Percentiles rank a stretch among this genome's conserved stretches.
phyloP scores from a whole-genome alignment of 1,140 invertebrate genomes.

The Nilaparvata lugens region DNA sequence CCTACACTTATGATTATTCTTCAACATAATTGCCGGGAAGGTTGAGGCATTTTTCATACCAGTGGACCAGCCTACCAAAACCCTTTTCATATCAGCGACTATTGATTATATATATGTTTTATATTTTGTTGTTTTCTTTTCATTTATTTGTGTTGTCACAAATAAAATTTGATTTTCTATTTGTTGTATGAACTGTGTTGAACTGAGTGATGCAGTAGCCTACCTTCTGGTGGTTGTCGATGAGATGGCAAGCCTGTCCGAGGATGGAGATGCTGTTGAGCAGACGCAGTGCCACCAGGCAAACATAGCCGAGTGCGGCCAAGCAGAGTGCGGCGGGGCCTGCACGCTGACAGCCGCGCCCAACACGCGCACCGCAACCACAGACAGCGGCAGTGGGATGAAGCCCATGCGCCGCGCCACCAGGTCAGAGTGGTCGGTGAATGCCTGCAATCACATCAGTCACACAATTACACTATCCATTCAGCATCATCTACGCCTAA shows the following conservation, averaged over 20 bases:
- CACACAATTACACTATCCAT: too few species aligned
- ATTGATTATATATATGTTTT: too few species aligned
- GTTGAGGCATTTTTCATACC: too few species aligned
- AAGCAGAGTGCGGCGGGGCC: constrained; percentile 57
- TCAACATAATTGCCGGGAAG: too few species aligned
- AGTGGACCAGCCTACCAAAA: too few species aligned
- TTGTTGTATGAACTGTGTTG: too few species aligned
- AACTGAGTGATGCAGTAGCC: constrained; percentile 17
- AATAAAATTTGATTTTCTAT: too few species aligned
- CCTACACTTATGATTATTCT: too few species aligned
- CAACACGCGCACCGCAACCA: constrained; percentile 79
- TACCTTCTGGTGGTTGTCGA: constrained; percentile 49
- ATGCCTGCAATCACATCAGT: constrained; percentile 56
- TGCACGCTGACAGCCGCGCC: constrained; percentile 55
- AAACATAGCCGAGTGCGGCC: constrained; percentile 64
- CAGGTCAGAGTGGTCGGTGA: constrained; percentile 94
- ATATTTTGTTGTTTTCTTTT: too few species aligned
- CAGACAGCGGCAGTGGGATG: constrained; percentile 89
- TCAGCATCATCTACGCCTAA: background rate
- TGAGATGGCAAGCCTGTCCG: constrained; percentile 79
- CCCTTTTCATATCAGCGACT: too few species aligned
- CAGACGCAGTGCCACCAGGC: constrained; percentile 71
- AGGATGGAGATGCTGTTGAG: constrained; percentile 80
- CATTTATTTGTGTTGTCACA: too few species aligned
- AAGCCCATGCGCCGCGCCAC: constrained; percentile 95